Conservation (phyloP, 1,140 invertebrate species). For the Nymphalis io region DNA sequence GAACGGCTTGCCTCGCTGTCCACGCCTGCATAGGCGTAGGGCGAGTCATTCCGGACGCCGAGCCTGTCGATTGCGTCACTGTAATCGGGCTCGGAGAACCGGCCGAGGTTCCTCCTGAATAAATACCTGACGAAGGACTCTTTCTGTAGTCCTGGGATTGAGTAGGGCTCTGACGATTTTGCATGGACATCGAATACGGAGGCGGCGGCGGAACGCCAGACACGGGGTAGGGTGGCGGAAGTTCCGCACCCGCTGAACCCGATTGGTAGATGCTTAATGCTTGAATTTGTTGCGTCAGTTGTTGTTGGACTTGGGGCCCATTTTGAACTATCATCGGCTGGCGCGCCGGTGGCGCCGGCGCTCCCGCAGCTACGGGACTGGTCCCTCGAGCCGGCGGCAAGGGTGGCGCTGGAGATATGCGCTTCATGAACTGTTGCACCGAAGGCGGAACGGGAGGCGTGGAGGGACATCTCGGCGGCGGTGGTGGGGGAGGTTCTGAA, state of each 20-base stretch:
- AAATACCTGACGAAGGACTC: conserved; percentile 89
- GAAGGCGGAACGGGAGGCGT: conserved; percentile 88
- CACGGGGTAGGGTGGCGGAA: conserved; percentile 90
- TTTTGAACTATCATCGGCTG: conserved; percentile 92
- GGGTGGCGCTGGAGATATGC: conserved; percentile 90
- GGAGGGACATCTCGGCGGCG: conserved; percentile 84
- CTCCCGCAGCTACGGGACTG: conserved; percentile 85
- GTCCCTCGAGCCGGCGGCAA: conserved; percentile 85
- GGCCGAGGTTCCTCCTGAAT: conserved; percentile 89
- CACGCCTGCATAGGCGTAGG: conserved; percentile 88
- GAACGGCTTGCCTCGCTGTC: conserved; percentile 91
- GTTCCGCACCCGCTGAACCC: conserved; percentile 83
- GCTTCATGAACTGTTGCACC: conserved; percentile 92
- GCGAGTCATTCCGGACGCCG: conserved; percentile 83
- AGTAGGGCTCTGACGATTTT: conserved; percentile 92
- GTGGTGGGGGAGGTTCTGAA: conserved; percentile 87
- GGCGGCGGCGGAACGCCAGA: conserved; percentile 87
- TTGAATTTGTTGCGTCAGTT: conserved; percentile 92
- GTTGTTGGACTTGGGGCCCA: conserved; percentile 90
- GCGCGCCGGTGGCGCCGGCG: conserved; percentile 73
- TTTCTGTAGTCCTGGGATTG: conserved; percentile 89
- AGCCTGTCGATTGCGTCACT: conserved; percentile 83
- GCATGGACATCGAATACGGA: conserved; percentile 91
- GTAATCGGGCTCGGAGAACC: conserved; percentile 91
- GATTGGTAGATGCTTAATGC: conserved; percentile 90